These are phyloP conservation scores for Thelaira solivaga DNA, from an alignment of 2,888 invertebrate species.

Conservation along the genomic window DNA sequence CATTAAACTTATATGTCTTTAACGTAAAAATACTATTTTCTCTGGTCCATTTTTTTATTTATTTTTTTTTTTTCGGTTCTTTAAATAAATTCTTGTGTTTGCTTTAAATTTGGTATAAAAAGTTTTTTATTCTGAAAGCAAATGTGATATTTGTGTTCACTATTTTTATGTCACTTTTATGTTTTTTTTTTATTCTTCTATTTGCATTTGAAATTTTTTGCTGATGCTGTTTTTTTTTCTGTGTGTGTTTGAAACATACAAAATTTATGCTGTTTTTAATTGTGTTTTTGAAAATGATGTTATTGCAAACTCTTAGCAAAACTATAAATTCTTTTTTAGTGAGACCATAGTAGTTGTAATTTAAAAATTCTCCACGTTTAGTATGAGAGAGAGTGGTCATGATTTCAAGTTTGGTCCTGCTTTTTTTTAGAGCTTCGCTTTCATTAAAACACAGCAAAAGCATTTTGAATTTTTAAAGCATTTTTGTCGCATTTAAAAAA, in stretches of 20 bases:
- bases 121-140: too few species aligned
- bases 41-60: too few species aligned
- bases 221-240: not conserved
- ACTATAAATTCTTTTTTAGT: constrained; percentile 42
- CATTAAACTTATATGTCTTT: too few species aligned
- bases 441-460: too few species aligned
- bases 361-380: not conserved
- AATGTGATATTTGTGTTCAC: too few species aligned
- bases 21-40: too few species aligned
- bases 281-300: constrained; percentile 40
- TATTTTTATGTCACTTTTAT: too few species aligned
- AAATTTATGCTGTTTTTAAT: constrained; percentile 48
- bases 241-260: not conserved
- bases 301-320: constrained; percentile 45
- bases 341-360: constrained; percentile 16
- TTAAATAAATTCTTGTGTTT: not conserved
- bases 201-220: not conserved
- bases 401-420: not conserved
- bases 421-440: not conserved
- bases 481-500: too few species aligned
- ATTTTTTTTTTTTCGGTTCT: too few species aligned
- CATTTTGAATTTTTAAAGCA: too few species aligned
- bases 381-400: not conserved
- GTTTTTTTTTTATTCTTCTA: constrained; percentile 25
- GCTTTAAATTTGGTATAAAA: constrained; percentile 21